These are phyloP conservation scores for Pantherophis vulpinus DNA, from an alignment of 2,797 vertebrate genomes.

Conservation along the genomic window DNA sequence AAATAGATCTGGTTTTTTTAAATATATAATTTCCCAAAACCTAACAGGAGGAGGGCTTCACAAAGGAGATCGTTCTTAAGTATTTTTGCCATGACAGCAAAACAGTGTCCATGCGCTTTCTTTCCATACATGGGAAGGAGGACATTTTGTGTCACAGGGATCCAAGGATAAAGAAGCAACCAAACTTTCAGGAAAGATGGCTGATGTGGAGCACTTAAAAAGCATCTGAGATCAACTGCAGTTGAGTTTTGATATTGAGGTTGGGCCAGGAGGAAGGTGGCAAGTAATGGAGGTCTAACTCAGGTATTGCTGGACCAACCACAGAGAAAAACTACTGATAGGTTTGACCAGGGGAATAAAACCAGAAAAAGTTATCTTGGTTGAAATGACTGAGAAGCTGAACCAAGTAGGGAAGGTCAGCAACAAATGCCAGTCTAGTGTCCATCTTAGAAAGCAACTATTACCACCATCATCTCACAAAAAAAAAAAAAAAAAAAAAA, in stretches of 20 bases:
- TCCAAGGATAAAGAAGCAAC: neutral
- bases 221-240: neutral
- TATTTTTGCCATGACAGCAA: neutral
- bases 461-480: neutral
- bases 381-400: neutral
- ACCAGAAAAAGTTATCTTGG: neutral
- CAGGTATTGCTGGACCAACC: neutral
- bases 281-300: neutral
- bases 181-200: neutral
- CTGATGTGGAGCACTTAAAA: neutral
- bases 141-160: neutral
- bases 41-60: neutral
- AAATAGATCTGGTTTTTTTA: neutral
- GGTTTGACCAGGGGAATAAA: neutral
- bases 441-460: neutral
- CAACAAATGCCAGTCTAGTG: neutral
- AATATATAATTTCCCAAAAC: neutral
- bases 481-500: neutral
- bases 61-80: neutral
- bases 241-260: neutral
- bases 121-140: neutral
- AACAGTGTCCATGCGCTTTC: neutral
- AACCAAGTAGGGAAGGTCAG: neutral
- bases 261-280: neutral
- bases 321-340: neutral